These are phyloP conservation scores for Drosophila dunni DNA, from an alignment of 1,140 invertebrate species.

Conservation along the genomic window DNA sequence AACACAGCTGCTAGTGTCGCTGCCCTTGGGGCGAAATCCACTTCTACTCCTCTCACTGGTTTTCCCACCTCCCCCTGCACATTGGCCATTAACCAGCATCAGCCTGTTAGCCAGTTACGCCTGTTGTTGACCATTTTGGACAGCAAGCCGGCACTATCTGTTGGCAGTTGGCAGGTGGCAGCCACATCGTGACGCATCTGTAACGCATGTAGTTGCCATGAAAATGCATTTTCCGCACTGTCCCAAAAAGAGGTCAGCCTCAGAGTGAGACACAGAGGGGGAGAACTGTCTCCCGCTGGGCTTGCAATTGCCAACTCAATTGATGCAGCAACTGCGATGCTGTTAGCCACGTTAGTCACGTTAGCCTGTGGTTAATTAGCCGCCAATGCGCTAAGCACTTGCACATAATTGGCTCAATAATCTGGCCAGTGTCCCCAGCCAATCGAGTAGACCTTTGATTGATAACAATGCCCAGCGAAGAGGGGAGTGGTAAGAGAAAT, in stretches of 20 bases:
- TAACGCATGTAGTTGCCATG: slow-evolving; percentile 39
- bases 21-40: not conserved
- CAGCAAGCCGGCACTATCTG: not conserved
- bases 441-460: slow-evolving; percentile 51
- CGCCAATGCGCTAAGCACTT: slow-evolving; percentile 79
- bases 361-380: slow-evolving; percentile 66
- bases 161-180: slow-evolving; percentile 53
- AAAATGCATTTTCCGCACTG: slow-evolving; percentile 28
- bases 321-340: slow-evolving; percentile 51
- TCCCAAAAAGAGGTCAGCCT: slow-evolving; percentile 36
- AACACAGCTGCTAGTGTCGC: slow-evolving; percentile 7
- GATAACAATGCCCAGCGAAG: slow-evolving; percentile 44
- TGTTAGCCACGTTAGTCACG: slow-evolving; percentile 28
- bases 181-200: slow-evolving; percentile 45
- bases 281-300: slow-evolving; percentile 40
- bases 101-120: slow-evolving; percentile 14
- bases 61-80: not conserved
- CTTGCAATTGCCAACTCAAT: slow-evolving; percentile 71
- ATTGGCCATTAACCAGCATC: slow-evolving; percentile 28
- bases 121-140: slow-evolving; percentile 36
- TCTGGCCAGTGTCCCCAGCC: slow-evolving; percentile 30
- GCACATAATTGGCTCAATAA: slow-evolving; percentile 77
- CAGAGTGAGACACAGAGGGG: not conserved
- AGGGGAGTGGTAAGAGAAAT: not conserved
- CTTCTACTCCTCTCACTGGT: too few relatives aligned